Evolutionary conservation across 2,113 vertebrate species (phyloP), one percentile per base, ranked within the genome.

Genomic region (Thryonomys swinderianus): DNA sequence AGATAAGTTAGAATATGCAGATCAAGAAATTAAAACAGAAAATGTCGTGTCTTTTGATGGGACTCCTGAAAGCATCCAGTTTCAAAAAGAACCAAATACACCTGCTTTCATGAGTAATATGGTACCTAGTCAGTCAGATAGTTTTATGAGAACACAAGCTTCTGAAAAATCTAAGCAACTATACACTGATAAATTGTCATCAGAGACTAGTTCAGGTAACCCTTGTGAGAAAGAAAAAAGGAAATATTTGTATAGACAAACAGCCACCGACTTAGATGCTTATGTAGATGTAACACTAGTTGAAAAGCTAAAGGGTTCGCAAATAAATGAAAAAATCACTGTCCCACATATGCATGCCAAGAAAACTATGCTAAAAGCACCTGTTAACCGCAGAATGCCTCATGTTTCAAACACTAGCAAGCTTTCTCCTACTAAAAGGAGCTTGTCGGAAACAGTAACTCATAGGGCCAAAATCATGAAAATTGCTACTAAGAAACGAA

Each of bases 401-500:
- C 97, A 96, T 88, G 76, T 96, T 97, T 96, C 96, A 96, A 98
- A 96, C 96, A 96, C 96, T 97, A 98, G 97, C 98, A 99, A 98
- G 96, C 97, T 98, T 96, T 98, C 98, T 96, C 98, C 98, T 98
- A 97, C 98, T 97, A 99, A 99, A 98, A 98, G 98, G 96, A 99
- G 98, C 95, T 97, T 99, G 96, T 99, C 98, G 96, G 99, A 99
- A 98, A 98, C 97, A 0, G 98, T 99, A 96, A 97, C 98, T 42
- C 97, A 98, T 74, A 99, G 99, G 97, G 98, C 98, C 93, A 99
- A 99, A 97, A 98, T 98, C 37, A 98, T 99, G 96, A 99, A 99
- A 96, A 98, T 98, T 91, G 98, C 97, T 11, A 93, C 97, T 97
- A 99, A 99, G 97, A 99, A 99, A 93, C 98, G 98, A 87, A 99